Percentiles rank a stretch among this genome's conserved stretches.
Conservation (phyloP, 2,797 vertebrate genomes). For the Manis crassicaudata region DNA sequence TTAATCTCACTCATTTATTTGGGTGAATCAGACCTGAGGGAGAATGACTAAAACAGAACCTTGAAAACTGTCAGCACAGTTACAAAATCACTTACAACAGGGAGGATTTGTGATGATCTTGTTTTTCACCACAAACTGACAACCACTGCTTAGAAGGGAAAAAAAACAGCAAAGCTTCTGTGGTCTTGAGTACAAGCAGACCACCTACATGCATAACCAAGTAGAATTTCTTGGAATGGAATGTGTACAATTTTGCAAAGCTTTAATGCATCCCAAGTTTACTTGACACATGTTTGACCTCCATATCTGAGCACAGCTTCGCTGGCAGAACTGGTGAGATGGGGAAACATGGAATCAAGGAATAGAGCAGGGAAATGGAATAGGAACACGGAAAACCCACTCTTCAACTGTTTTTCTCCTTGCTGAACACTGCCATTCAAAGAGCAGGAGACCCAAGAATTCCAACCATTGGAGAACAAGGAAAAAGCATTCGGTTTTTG, state of each 20-base stretch:
- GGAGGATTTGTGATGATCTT: constrained; percentile 76
- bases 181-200: neutral
- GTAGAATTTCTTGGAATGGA: constrained; percentile 32
- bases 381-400: neutral
- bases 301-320: neutral
- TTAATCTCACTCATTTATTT: constrained; percentile 76
- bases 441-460: neutral
- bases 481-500: neutral
- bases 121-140: constrained; percentile 72
- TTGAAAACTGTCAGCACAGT: constrained; percentile 71
- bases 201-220: constrained; percentile 34
- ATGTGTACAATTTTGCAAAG: constrained; percentile 17
- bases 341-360: neutral
- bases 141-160: constrained; percentile 33
- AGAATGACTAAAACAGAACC: constrained; percentile 76
- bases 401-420: neutral
- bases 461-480: neutral
- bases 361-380: neutral
- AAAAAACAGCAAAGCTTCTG: neutral
- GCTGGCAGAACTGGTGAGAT: neutral
- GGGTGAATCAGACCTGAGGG: constrained; percentile 72
- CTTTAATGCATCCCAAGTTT: neutral
- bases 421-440: neutral
- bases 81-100: constrained; percentile 76
- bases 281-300: constrained; percentile 23